A percentile compares a stretch with the other conserved stretches of the same genome.
Conservation (phyloP, 2,113 vertebrate species). For the Garra rufa region DNA sequence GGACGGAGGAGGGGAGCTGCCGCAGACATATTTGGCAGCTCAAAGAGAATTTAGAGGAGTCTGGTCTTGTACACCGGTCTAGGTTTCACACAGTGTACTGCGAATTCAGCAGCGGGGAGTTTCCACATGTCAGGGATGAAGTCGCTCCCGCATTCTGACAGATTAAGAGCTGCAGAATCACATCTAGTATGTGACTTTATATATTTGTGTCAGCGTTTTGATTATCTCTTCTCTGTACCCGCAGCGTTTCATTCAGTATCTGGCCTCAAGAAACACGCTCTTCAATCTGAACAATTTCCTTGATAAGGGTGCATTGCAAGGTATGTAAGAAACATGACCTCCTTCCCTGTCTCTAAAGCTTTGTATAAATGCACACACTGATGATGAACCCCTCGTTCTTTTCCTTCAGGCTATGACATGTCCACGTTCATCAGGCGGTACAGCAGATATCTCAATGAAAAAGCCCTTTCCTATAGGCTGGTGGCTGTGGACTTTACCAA, state of each 20-base stretch:
- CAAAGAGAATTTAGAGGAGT: slow-evolving; percentile 6
- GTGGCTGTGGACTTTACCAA: slow-evolving; percentile 95
- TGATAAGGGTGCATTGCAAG: slow-evolving; percentile 93
- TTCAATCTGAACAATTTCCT: slow-evolving; percentile 97
- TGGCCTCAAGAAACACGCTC: slow-evolving; percentile 92
- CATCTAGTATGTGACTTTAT: neutral
- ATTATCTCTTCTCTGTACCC: slow-evolving; percentile 29
- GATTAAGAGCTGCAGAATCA: slow-evolving; percentile 3
- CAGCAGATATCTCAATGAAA: slow-evolving; percentile 96
- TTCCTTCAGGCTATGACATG: slow-evolving; percentile 88
- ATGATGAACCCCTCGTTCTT: neutral
- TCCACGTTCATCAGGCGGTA: slow-evolving; percentile 94
- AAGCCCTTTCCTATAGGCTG: slow-evolving; percentile 92
- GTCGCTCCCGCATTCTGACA: neutral
- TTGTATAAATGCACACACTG: neutral
- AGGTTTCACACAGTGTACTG: neutral
- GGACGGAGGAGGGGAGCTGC: neutral
- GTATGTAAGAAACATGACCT: slow-evolving; percentile 67
- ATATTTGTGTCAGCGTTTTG: neutral
- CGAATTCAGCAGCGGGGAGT: slow-evolving; percentile 11
- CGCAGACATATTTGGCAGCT: neutral
- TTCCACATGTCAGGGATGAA: slow-evolving; percentile 18
- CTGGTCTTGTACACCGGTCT: slow-evolving; percentile 26
- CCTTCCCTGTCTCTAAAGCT: neutral
- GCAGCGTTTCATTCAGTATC: slow-evolving; percentile 94